Conservation (phyloP, 2,888 invertebrate species). For the Leucoptera coffeella region DNA sequence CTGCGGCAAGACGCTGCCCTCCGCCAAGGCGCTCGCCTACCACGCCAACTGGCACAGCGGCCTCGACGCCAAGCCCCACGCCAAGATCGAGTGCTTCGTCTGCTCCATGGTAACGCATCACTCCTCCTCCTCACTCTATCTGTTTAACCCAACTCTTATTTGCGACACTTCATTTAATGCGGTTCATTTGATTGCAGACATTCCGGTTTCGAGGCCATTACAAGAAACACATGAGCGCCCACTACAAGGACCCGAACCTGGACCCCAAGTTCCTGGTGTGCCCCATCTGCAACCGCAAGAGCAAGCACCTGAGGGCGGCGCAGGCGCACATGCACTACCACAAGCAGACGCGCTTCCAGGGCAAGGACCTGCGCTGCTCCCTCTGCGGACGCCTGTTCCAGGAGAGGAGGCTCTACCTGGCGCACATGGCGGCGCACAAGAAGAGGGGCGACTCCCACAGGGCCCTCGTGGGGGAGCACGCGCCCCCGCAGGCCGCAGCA, state of each 20-base stretch:
- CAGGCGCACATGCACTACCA: conserved; percentile 40
- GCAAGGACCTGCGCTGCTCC: conserved; percentile 41
- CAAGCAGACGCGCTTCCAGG: conserved; percentile 40
- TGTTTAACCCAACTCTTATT: too few species aligned
- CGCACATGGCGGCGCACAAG: conserved; percentile 42
- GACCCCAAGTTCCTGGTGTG: conserved; percentile 36
- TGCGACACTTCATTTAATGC: background rate
- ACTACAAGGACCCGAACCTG: conserved; percentile 29
- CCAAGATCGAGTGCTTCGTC: conserved; percentile 30
- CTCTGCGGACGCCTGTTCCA: conserved; percentile 43
- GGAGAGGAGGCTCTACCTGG: conserved; percentile 29
- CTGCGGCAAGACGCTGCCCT: conserved; percentile 37
- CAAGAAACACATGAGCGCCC: conserved; percentile 37
- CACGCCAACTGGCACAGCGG: conserved; percentile 42
- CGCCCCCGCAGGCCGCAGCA: conserved; percentile 15
- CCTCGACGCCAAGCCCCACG: conserved; percentile 28
- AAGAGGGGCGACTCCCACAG: conserved; percentile 34
- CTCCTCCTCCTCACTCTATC: too few species aligned
- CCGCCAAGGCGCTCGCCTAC: conserved; percentile 31
- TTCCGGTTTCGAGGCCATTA: conserved; percentile 40
- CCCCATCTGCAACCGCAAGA: conserved; percentile 30
- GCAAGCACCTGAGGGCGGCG: conserved; percentile 41
- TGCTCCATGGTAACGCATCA: conserved; percentile 30
- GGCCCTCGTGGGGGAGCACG: conserved; percentile 20
- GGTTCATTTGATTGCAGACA: conserved; percentile 15